Evolutionary conservation across 1,140 invertebrate species (phyloP).

Genomic region (Batillaria attramentaria): DNA sequence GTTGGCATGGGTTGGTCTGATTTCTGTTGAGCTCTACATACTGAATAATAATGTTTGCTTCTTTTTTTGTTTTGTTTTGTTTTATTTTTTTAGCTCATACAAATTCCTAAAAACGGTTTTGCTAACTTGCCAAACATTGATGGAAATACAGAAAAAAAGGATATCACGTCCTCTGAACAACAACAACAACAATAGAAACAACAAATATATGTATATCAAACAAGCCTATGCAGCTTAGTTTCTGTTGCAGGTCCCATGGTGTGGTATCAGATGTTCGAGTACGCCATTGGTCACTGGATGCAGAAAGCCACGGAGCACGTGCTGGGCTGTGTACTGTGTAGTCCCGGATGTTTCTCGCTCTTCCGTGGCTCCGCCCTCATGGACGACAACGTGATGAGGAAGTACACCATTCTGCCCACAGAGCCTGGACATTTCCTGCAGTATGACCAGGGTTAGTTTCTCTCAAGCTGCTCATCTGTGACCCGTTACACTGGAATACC

Average conservation of each 20-base stretch:
- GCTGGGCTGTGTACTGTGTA: conserved; percentile 79
- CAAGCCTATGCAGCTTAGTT: not conserved
- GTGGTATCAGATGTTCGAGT: conserved; percentile 80
- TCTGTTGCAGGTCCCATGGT: conserved; percentile 73
- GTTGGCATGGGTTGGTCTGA: not conserved
- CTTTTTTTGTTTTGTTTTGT: not conserved
- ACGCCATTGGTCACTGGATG: conserved; percentile 69
- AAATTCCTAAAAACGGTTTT: conserved; percentile 69
- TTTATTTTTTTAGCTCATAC: conserved; percentile 57
- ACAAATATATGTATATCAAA: not conserved
- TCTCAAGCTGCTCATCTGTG: not conserved
- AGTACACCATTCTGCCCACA: conserved; percentile 75
- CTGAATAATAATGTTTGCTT: not conserved
- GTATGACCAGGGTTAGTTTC: conserved; percentile 76
- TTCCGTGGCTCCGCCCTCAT: conserved; percentile 77
- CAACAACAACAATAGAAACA: too few relatives aligned
- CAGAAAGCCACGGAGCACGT: conserved; percentile 80
- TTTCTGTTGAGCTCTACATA: not conserved
- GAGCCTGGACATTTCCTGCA: conserved; percentile 77
- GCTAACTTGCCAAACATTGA: conserved; percentile 67
- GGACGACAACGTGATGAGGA: conserved; percentile 78
- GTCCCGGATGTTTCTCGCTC: conserved; percentile 76
- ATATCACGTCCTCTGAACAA: too few relatives aligned
- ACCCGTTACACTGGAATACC: too few relatives aligned
- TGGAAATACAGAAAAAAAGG: too few relatives aligned